Evolutionary conservation across 2,888 invertebrate genomes (phyloP).

Genomic region (Zygaena filipendulae): DNA sequence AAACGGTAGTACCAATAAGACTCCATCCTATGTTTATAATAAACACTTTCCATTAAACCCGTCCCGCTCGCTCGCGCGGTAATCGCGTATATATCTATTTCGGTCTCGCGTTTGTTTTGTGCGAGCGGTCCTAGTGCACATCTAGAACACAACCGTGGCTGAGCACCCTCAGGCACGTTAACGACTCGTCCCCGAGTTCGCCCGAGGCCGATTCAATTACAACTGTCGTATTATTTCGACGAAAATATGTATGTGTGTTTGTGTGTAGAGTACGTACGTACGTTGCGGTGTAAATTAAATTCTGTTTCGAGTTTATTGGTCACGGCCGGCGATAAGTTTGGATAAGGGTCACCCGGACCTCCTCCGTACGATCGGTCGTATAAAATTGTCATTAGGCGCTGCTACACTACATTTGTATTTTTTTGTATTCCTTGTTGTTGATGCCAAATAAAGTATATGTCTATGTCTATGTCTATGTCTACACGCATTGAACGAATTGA

Average conservation of each 20-base stretch:
- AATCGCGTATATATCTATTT: slow-evolving; percentile 21
- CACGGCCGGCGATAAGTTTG: slow-evolving; percentile 45
- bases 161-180: slow-evolving; percentile 61
- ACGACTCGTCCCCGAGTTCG: slow-evolving; percentile 56
- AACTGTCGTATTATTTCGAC: slow-evolving; percentile 64
- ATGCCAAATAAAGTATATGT: no score
- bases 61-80: slow-evolving; percentile 23
- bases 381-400: no score
- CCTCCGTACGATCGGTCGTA: no score
- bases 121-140: slow-evolving; percentile 56
- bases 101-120: slow-evolving; percentile 44
- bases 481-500: no score
- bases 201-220: slow-evolving; percentile 68
- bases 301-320: slow-evolving; percentile 59
- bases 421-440: no score
- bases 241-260: slow-evolving; percentile 65
- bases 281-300: slow-evolving; percentile 61
- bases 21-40: slow-evolving; percentile 66
- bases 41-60: slow-evolving; percentile 51
- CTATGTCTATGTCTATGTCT: no score
- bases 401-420: no score
- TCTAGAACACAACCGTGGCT: slow-evolving; percentile 40
- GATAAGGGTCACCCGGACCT: slow-evolving; percentile 33
- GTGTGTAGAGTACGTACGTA: slow-evolving; percentile 32
- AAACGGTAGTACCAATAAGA: slow-evolving; percentile 57